These are phyloP conservation scores for Dissostichus mawsoni DNA, from an alignment of 2,113 vertebrate species.

Conservation along the genomic window DNA sequence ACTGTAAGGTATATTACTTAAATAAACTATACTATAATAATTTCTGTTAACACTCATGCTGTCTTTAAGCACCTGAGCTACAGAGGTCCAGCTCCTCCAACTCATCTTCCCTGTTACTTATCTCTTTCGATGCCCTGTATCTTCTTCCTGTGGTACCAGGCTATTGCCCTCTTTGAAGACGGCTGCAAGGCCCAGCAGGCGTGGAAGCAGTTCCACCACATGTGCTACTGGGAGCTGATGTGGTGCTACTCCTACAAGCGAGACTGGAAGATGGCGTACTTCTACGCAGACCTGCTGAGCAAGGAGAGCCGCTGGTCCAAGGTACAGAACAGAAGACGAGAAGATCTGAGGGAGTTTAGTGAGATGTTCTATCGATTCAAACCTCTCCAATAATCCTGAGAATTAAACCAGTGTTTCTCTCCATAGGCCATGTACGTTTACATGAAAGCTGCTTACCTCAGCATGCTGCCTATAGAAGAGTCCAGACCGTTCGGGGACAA, in stretches of 20 bases:
- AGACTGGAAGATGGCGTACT: slow-evolving; percentile 88
- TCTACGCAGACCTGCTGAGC: slow-evolving; percentile 88
- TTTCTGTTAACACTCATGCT: no score
- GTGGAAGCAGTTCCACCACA: slow-evolving; percentile 90
- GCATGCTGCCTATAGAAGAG: slow-evolving; percentile 84
- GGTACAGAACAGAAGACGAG: slow-evolving; percentile 60
- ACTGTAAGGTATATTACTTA: no score
- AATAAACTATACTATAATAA: no score
- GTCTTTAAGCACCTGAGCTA: slow-evolving; percentile 1
- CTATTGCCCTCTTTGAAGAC: slow-evolving; percentile 85
- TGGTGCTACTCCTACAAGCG: slow-evolving; percentile 88
- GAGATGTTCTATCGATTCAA: background rate
- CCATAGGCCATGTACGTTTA: slow-evolving; percentile 88
- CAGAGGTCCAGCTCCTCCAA: background rate
- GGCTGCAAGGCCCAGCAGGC: slow-evolving; percentile 87
- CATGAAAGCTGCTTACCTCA: slow-evolving; percentile 90
- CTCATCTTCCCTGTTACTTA: rapidly evolving
- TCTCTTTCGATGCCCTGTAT: background rate
- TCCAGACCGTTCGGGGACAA: slow-evolving; percentile 85
- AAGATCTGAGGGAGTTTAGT: background rate
- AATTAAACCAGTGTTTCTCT: background rate
- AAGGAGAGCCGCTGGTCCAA: slow-evolving; percentile 89
- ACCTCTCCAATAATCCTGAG: background rate
- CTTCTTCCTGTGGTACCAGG: slow-evolving; percentile 68
- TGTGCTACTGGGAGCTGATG: slow-evolving; percentile 92